A percentile compares a stretch with the other conserved stretches of the same genome.
Evolutionary conservation across 2,797 vertebrate genomes (phyloP).

Genomic region (Dicrostonyx torquatus): DNA sequence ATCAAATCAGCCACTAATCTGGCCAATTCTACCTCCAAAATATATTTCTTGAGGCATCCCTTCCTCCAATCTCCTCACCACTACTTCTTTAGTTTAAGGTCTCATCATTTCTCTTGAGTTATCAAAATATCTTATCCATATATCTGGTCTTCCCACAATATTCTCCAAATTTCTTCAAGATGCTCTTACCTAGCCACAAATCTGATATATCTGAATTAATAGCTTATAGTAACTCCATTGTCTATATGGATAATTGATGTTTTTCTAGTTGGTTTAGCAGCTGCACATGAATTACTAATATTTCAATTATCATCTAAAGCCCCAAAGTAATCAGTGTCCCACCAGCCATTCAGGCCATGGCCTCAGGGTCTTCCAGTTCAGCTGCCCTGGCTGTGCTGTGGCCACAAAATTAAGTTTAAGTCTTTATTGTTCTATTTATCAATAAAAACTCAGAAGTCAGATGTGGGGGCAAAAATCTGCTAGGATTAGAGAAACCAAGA

Average conservation of each 20-base stretch:
- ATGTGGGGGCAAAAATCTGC: not conserved
- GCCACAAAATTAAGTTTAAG: not conserved
- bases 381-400: not conserved
- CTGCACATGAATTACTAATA: not conserved
- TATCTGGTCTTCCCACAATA: not conserved
- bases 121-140: not conserved
- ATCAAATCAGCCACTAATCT: not conserved
- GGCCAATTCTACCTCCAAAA: not conserved
- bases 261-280: not conserved
- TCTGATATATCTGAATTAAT: not conserved
- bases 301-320: not conserved
- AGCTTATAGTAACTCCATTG: not conserved
- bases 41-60: not conserved
- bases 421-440: not conserved
- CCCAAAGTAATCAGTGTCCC: not conserved
- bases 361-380: not conserved
- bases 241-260: not conserved
- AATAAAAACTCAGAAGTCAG: not conserved
- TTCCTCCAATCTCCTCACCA: not conserved
- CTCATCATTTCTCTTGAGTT: slow-evolving; percentile 12
- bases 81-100: not conserved
- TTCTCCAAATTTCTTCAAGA: not conserved
- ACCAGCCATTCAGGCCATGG: not conserved
- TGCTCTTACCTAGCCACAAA: not conserved
- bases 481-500: not conserved